Evolutionary conservation across 2,888 invertebrate genomes (phyloP), one percentile per base, ranked within the genome.

Genomic region (Vanessa cardui): DNA sequence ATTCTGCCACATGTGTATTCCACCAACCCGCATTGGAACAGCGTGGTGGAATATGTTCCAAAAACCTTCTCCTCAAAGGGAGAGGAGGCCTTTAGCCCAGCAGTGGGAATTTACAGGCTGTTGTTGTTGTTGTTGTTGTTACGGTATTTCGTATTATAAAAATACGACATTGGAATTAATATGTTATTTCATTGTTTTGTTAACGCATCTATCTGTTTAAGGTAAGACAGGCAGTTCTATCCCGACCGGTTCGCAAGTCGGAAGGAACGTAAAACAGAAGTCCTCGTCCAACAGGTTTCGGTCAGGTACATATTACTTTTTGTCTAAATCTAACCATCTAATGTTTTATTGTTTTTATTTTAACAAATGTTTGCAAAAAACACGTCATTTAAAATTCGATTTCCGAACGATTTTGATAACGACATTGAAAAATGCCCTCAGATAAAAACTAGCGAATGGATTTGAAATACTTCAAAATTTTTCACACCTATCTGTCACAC

Each of bases 401-500:
- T 56, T 33, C 39, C 8, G 33, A 56, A 39, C 33, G 56, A n/a
- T 56, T 33, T 8, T 12, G 3, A 39, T 12, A n/a, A n/a, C 16
- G 33, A 56, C 56, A 56, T 56, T 56, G 33, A 56, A 6, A 56
- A 56, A 56, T 18, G 39, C 33, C 39, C 56, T 39, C 33, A n/a
- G 39, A 18, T 39, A 56, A 56, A 56, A 56, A 56, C 56, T 31
- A 7, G 45, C 45, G 33, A 61, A 61, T 45, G 47, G 16, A 66
- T 64, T 60, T 46, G 61, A 61, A 64, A 73, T 66, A 26, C 62
- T 45, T 69, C 67, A 64, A 74, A 76, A 80, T 83, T 79, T 79
- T 87, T 88, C 83, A 87, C 88, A 88, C 87, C 86, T 82, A 80
- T 72, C 73, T 72, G 69, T 77, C 81, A 79, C 78, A 80, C 71